These are phyloP conservation scores for Aspidiotus destructor DNA, from an alignment of 2,888 invertebrate species.

Conservation along the genomic window DNA sequence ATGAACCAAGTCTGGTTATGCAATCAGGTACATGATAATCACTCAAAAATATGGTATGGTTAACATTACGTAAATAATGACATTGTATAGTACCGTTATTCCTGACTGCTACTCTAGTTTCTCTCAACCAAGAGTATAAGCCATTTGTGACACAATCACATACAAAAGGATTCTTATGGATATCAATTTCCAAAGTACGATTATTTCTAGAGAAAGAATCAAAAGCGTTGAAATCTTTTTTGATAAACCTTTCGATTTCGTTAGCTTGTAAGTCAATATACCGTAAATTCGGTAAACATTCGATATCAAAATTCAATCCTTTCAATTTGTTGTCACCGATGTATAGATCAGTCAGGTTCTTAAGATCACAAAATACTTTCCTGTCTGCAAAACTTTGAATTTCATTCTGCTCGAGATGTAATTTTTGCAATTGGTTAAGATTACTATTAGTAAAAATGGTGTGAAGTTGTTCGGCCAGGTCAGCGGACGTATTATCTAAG, in stretches of 20 bases:
- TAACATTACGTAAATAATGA: constrained; percentile 28
- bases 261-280: constrained; percentile 62
- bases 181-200: constrained; percentile 52
- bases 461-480: constrained; percentile 56
- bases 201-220: constrained; percentile 46
- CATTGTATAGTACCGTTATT: constrained; percentile 51
- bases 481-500: constrained; percentile 52
- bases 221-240: constrained; percentile 49
- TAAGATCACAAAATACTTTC: constrained; percentile 60
- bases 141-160: constrained; percentile 54
- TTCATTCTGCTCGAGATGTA: constrained; percentile 68
- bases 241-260: constrained; percentile 50
- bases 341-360: constrained; percentile 56
- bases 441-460: constrained; percentile 60
- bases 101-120: constrained; percentile 52
- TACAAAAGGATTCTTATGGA: constrained; percentile 57
- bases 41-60: not conserved
- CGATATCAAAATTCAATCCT: constrained; percentile 55
- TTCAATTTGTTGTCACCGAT: constrained; percentile 57
- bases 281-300: constrained; percentile 55
- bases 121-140: constrained; percentile 54
- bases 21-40: constrained; percentile 31
- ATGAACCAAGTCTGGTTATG: constrained; percentile 30
- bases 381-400: constrained; percentile 56
- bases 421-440: constrained; percentile 54